These are phyloP conservation scores for Colletes collaris DNA, from an alignment of 2,888 invertebrate genomes.

Conservation along the genomic window DNA sequence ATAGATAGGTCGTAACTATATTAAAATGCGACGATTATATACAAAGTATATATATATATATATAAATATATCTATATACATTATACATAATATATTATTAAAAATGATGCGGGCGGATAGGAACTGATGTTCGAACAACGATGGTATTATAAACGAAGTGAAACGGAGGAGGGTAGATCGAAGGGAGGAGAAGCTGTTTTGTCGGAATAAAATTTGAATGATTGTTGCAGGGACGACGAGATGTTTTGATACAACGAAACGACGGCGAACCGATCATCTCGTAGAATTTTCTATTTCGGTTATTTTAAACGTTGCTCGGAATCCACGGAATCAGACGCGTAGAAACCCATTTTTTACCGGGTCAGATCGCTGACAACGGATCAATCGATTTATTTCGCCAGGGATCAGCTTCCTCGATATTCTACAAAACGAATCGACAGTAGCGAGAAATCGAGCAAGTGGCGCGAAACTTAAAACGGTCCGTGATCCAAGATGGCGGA, in stretches of 20 bases:
- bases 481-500: constrained; percentile 13
- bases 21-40: constrained; percentile 75
- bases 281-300: constrained; percentile 5
- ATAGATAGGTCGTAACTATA: constrained; percentile 79
- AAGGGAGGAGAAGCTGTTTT: constrained; percentile 60
- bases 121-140: constrained; percentile 47
- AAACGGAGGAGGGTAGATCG: neutral
- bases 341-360: no score
- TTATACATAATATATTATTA: constrained; percentile 50
- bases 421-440: constrained; percentile 70
- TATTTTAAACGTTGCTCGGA: neutral
- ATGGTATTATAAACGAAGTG: constrained; percentile 40
- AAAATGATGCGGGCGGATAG: constrained; percentile 38
- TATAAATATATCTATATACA: constrained; percentile 62
- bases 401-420: constrained; percentile 63
- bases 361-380: neutral
- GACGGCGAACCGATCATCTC: constrained; percentile 18
- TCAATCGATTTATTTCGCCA: constrained; percentile 3
- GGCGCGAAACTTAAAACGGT: constrained; percentile 17
- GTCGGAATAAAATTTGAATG: constrained; percentile 24
- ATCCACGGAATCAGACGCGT: no score
- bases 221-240: neutral
- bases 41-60: constrained; percentile 65
- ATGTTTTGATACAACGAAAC: constrained; percentile 51
- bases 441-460: constrained; percentile 22